Base-by-base conservation (phyloP, 1,140 invertebrate species). In the Drosophila truncata region DNA sequence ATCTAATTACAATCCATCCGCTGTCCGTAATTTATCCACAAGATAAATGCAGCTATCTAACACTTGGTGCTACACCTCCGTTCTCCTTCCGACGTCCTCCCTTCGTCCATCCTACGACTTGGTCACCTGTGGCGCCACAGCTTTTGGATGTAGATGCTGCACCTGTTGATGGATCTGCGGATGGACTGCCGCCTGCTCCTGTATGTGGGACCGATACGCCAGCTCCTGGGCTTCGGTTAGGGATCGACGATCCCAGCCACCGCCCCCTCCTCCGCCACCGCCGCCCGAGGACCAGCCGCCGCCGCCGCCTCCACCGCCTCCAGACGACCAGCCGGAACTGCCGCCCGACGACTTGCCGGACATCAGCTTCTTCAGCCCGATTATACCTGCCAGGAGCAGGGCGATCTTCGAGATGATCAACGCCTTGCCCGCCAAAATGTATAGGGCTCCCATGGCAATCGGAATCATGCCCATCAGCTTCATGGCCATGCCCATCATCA, bases 401-500 rank as follows among this genome's bases (percentile, higher is more conserved):
- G 96, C 96, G 76, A 97, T 96, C 93, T 97, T 97, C 18, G 96
- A 96, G 57, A 96, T 95, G 74, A 97, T 96, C 16, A 96, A 92
- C 3, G 96, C 96, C 91, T 97, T 97, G 54, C 96, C 96, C 3
- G 96, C 96, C 54, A 96, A 80, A 7, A 96, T 91, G 92, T 96
- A 97, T 0, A 97, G 93, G 2, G 95, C 95, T 39, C 95, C 96
- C 82, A 97, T 96, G 2, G 95, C 96, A 0, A 96, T 91, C 0
- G 96, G 96, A 13, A 96, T 94, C 93, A 96, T 93, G 1, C 95
- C 95, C 0, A 95, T 95, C 94, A 96, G 95, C 91, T 96, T 97
- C 94, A 96, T 96, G 0, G 95, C 95, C 69, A 96, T 94, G 0
- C 96, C 96, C 95, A 96, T 96, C 94, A 96, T 96, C 95, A 97